phyloP scores from a whole-genome alignment of 2,113 vertebrate genomes.

The Sorex fumeus region DNA sequence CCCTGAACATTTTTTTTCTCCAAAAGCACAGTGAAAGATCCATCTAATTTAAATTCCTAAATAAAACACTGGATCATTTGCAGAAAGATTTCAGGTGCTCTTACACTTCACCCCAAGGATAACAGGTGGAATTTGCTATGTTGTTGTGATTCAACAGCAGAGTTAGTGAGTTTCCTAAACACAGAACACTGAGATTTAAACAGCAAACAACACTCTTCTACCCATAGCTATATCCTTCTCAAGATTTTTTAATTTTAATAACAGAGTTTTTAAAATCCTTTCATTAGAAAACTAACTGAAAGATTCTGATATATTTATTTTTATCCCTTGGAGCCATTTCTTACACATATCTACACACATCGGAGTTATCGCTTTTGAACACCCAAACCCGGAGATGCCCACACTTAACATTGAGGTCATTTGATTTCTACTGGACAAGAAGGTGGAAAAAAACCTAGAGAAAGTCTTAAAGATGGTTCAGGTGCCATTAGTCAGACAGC shows the following conservation, averaged over 20 bases:
- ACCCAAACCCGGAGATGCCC: slow-evolving; percentile 8
- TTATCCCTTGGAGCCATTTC: not conserved
- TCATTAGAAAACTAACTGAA: slow-evolving; percentile 31
- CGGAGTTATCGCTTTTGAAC: not conserved
- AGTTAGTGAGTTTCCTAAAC: slow-evolving; percentile 43
- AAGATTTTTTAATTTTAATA: not conserved
- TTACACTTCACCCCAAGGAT: not conserved
- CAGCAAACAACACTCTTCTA: not conserved
- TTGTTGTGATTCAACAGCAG: slow-evolving; percentile 3
- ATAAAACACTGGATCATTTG: not conserved
- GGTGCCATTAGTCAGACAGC: not conserved
- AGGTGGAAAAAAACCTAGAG: not conserved
- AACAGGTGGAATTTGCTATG: not conserved
- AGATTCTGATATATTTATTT: not conserved
- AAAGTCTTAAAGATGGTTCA: not conserved
- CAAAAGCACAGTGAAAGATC: slow-evolving; percentile 39
- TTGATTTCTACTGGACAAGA: no score
- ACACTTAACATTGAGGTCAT: not conserved
- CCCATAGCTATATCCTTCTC: not conserved
- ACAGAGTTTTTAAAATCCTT: not conserved
- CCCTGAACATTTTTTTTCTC: no score
- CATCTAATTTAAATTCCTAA: not conserved
- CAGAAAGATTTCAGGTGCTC: not conserved
- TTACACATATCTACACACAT: not conserved
- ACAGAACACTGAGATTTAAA: slow-evolving; percentile 30